phyloP scores from a whole-genome alignment of 2,113 vertebrate genomes.

The Xiphophorus couchianus region DNA sequence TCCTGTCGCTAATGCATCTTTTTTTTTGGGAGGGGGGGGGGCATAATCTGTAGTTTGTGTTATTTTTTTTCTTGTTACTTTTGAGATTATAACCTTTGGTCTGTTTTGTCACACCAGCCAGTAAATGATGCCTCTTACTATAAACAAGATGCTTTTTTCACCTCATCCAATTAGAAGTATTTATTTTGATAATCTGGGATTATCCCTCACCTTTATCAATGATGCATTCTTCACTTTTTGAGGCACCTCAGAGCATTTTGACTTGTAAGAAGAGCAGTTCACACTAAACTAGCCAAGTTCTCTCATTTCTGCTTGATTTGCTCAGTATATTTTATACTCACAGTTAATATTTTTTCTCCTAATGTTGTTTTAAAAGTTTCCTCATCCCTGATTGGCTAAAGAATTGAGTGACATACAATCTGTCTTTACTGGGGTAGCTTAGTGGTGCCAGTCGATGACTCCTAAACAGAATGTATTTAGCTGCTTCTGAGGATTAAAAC shows the following conservation, averaged over 20 bases:
- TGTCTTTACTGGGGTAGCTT: constrained; percentile 19
- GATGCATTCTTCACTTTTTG: neutral
- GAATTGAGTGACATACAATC: constrained; percentile 14
- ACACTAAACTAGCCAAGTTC: neutral
- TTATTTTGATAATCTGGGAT: neutral
- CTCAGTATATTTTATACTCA: constrained; percentile 1
- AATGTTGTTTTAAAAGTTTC: constrained; percentile 7
- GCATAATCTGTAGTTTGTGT: neutral
- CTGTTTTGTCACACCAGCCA: neutral
- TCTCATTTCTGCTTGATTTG: neutral
- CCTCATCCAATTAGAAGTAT: neutral
- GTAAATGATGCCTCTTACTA: neutral
- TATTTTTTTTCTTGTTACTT: neutral
- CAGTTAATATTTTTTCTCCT: constrained; percentile 10
- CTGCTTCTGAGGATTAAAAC: constrained; percentile 35
- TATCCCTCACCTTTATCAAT: neutral
- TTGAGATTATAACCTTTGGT: neutral
- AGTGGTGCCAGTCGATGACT: constrained; percentile 2
- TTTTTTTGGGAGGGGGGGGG: neutral
- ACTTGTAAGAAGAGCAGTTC: neutral
- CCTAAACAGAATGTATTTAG: constrained; percentile 47
- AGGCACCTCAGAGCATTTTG: neutral
- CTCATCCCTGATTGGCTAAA: constrained; percentile 30
- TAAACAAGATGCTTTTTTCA: neutral
- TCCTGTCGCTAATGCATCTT: neutral